Conservation (phyloP, 2,888 invertebrate species). For the Pachydiplax longipennis region DNA sequence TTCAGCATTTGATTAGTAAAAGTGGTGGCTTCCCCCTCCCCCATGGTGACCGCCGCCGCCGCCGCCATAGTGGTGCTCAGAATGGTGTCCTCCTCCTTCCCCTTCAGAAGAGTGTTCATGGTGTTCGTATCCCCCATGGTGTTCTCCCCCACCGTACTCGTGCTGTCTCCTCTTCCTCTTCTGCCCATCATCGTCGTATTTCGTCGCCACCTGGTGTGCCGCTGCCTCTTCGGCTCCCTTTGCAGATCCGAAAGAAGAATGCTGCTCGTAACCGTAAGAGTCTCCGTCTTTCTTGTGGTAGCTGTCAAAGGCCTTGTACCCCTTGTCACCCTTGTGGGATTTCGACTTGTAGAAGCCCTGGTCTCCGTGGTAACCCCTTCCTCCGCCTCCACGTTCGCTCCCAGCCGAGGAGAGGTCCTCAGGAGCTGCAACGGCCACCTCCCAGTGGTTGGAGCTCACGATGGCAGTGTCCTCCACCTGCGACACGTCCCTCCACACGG, state of each 20-base stretch:
- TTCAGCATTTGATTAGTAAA: not conserved
- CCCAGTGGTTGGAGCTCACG: conserved; percentile 67
- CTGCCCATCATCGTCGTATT: conserved; percentile 48
- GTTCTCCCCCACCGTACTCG: conserved; percentile 55
- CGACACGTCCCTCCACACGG: conserved; percentile 8
- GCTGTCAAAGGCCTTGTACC: conserved; percentile 76
- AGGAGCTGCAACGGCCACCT: conserved; percentile 61
- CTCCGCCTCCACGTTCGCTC: conserved; percentile 52
- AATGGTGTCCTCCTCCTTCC: not conserved
- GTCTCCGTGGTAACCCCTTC: conserved; percentile 67
- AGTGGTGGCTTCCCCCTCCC: conserved; percentile 8
- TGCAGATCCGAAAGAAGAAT: conserved; percentile 69
- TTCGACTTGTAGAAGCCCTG: conserved; percentile 72
- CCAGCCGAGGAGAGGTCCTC: conserved; percentile 37
- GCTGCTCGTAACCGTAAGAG: conserved; percentile 74
- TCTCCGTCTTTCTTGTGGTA: conserved; percentile 78
- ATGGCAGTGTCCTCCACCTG: conserved; percentile 64
- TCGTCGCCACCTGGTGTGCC: conserved; percentile 53
- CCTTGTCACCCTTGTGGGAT: conserved; percentile 72
- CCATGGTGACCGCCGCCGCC: conserved; percentile 25
- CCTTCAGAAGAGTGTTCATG: not conserved
- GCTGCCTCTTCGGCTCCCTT: conserved; percentile 55
- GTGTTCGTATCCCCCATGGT: conserved; percentile 55
- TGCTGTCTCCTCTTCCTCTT: not conserved
- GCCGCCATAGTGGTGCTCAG: conserved; percentile 45